phyloP scores from a whole-genome alignment of 2,797 vertebrate genomes.

The Jordanella pulchra region DNA sequence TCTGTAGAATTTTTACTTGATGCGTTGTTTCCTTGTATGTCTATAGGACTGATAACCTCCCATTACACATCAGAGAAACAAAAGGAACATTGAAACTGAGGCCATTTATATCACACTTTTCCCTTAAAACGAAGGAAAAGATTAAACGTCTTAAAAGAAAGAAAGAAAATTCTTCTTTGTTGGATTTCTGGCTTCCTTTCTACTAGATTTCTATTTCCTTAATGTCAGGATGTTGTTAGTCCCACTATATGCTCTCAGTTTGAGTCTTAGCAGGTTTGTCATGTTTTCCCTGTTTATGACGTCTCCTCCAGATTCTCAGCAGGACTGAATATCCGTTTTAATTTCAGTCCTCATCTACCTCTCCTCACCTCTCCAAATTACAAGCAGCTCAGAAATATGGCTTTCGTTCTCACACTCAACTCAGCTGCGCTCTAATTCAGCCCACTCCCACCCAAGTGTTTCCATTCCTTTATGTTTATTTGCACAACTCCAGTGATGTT shows the following conservation, averaged over 20 bases:
- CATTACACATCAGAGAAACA: constrained; percentile 13
- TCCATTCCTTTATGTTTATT: constrained; percentile 65
- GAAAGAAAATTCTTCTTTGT: neutral
- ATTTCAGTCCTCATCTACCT: constrained; percentile 15
- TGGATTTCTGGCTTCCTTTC: neutral
- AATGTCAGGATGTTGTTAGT: neutral
- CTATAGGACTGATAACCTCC: neutral
- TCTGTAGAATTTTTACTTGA: constrained; percentile 1
- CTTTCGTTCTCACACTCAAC: constrained; percentile 29
- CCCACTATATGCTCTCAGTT: neutral
- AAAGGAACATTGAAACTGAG: no score
- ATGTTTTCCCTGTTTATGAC: constrained; percentile 4
- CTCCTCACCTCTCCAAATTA: constrained; percentile 34
- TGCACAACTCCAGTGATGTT: constrained; percentile 69
- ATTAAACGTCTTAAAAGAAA: neutral
- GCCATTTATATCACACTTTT: no score
- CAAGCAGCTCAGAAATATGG: constrained; percentile 26
- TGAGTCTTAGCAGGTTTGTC: constrained; percentile 6
- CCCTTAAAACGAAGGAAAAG: neutral
- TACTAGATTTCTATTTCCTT: neutral
- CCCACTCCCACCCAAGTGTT: constrained; percentile 37
- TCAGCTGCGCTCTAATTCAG: constrained; percentile 25
- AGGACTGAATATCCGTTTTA: constrained; percentile 6
- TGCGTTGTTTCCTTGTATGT: neutral
- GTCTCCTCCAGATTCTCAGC: constrained; percentile 8